Evolutionary conservation across 2,113 vertebrate species (phyloP).

Genomic region (Ictalurus furcatus): DNA sequence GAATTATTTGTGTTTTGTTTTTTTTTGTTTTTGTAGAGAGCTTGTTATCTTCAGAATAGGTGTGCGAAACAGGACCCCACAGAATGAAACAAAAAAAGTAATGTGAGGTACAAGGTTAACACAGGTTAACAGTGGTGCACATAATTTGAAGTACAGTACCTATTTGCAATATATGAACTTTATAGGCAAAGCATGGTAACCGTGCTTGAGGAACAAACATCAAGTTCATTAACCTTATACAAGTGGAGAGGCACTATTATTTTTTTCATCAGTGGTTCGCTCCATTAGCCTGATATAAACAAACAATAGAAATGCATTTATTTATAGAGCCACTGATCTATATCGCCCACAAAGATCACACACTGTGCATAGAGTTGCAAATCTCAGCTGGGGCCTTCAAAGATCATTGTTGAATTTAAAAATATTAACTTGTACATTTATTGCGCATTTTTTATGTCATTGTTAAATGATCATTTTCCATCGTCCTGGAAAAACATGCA

Average conservation of each 20-base stretch:
- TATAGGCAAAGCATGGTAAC: background rate
- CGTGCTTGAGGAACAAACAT: background rate
- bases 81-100: background rate
- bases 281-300: background rate
- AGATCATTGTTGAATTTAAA: background rate
- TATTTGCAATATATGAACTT: background rate
- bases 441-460: background rate
- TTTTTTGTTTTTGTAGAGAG: background rate
- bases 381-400: background rate
- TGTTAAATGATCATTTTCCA: background rate
- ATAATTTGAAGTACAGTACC: background rate
- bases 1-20: background rate
- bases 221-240: background rate
- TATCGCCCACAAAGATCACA: background rate
- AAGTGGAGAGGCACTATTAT: background rate
- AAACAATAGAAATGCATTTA: background rate
- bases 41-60: background rate
- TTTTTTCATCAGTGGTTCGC: background rate
- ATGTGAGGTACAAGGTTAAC: background rate
- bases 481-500: background rate
- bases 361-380: background rate
- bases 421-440: background rate
- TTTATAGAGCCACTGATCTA: background rate
- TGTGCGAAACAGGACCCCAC: background rate
- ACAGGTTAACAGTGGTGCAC: background rate